Evolutionary conservation across 2,797 vertebrate species (phyloP), one percentile per base, ranked within the genome.

Genomic region (Xiphorhynchus erythropygius): DNA sequence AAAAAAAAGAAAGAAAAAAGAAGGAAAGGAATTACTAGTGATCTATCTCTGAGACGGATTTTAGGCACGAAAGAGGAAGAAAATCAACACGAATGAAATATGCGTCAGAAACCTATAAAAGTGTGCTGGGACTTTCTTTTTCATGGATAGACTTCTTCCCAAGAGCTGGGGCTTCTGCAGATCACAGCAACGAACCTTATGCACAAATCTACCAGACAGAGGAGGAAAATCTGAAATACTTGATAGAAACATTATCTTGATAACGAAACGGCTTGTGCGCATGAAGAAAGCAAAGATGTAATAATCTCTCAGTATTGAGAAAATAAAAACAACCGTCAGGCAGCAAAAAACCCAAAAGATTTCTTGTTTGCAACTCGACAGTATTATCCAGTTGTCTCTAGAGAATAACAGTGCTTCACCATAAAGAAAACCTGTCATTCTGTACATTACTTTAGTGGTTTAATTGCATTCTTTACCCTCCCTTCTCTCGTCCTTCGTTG

Each of bases 241-340:
- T 97, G 94, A 97, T 97, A 95, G 96, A 94, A 96, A 97, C 91
- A 74, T 80, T 91, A 23, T 94, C 84, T 90, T 89, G 84, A 84
- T 84, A 97, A 96, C 32, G 89, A 97, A 97, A 95, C 32, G 95
- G 93, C 95, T 97, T 94, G 93, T 96, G 84, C 78, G 87, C 97
- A 95, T 91, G 85, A 91, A 94, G 93, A 87, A 88, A 95, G 75
- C 86, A 91, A 96, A 96, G 81, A 96, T 87, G 92, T 93, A 81
- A 94, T 93, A 81, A 94, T 87, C 84, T 93, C 86, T 83, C 89
- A 96, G 84, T 91, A 95, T 81, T 94, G 83, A 77, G 86, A 92
- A 90, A 96, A 94, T 78, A 90, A 95, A 91, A 94, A 63, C 87
- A 91, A 81, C 68, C 52, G 74, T 18, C 86, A 89, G 91, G 57